Percentiles rank a stretch among this genome's conserved stretches.
Evolutionary conservation across 2,113 vertebrate species (phyloP).

Genomic region (Helogale parvula): DNA sequence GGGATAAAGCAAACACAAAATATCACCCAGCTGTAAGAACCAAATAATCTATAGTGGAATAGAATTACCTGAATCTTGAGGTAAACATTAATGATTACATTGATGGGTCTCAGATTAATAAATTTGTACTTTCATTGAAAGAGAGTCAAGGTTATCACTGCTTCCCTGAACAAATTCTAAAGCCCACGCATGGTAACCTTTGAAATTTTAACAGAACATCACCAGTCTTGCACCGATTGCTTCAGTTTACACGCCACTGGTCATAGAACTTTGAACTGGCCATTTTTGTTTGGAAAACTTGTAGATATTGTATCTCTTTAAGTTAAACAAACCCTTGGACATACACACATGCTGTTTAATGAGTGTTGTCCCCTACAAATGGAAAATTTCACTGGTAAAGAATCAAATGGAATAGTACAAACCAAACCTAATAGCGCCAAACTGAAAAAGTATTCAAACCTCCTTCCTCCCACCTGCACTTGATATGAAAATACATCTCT

Average conservation of each 20-base stretch:
- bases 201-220: slow-evolving; percentile 64
- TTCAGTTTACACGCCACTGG: slow-evolving; percentile 66
- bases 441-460: background rate
- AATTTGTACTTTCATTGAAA: slow-evolving; percentile 25
- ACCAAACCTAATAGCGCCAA: background rate
- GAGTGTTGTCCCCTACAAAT: background rate
- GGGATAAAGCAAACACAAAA: background rate
- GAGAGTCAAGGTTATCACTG: slow-evolving; percentile 57
- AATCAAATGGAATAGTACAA: slow-evolving; percentile 9
- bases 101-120: slow-evolving; percentile 29
- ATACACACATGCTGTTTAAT: slow-evolving; percentile 52
- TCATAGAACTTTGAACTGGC: slow-evolving; percentile 77
- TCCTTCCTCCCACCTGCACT: slow-evolving; percentile 6
- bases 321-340: slow-evolving; percentile 76
- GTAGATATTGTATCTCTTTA: slow-evolving; percentile 61
- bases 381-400: slow-evolving; percentile 35
- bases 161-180: slow-evolving; percentile 63
- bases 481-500: background rate
- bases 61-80: background rate
- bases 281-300: slow-evolving; percentile 76
- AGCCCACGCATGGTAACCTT: slow-evolving; percentile 72
- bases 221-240: slow-evolving; percentile 56
- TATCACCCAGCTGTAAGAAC: background rate
- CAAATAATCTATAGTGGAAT: background rate
- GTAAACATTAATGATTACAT: slow-evolving; percentile 39